Percentiles rank a stretch among this genome's conserved stretches.
Conservation (phyloP, 2,888 invertebrate genomes). For the Sussaba pulchella region DNA sequence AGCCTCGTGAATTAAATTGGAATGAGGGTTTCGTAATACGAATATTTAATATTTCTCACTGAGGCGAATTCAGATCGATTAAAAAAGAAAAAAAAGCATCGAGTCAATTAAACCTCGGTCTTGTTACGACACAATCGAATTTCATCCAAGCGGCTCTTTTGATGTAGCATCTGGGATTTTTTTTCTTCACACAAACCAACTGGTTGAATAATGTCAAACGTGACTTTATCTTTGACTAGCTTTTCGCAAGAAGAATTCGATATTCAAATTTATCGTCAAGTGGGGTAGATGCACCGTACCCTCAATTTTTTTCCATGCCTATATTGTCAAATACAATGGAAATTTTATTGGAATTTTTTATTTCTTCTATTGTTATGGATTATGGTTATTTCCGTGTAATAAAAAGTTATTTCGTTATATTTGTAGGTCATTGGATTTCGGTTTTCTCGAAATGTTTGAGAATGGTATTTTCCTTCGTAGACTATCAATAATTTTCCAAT, state of each 20-base stretch:
- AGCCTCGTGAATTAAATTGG: not conserved
- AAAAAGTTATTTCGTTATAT: too few species aligned
- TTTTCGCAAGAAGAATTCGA: not conserved
- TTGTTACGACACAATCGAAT: conserved; percentile 8
- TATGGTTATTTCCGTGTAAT: too few species aligned
- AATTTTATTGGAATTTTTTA: too few species aligned
- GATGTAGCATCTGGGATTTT: not conserved
- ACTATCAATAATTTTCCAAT: too few species aligned
- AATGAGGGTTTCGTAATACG: conserved; percentile 2
- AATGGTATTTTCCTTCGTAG: too few species aligned
- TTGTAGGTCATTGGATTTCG: too few species aligned
- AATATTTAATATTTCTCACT: not conserved
- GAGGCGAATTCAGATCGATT: not conserved
- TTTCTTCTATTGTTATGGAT: too few species aligned
- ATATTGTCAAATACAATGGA: not conserved
- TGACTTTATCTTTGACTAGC: not conserved
- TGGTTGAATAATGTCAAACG: not conserved
- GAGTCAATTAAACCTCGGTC: conserved; percentile 21
- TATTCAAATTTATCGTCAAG: not conserved
- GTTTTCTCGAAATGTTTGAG: too few species aligned
- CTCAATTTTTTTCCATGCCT: not conserved
- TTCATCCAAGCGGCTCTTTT: not conserved
- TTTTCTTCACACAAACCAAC: not conserved
- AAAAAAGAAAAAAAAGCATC: conserved; percentile 33
- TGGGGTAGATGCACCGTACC: not conserved